Percentiles rank a stretch among this genome's conserved stretches.
phyloP scores from a whole-genome alignment of 2,113 vertebrate genomes.

The Syngnathoides biaculeatus region DNA sequence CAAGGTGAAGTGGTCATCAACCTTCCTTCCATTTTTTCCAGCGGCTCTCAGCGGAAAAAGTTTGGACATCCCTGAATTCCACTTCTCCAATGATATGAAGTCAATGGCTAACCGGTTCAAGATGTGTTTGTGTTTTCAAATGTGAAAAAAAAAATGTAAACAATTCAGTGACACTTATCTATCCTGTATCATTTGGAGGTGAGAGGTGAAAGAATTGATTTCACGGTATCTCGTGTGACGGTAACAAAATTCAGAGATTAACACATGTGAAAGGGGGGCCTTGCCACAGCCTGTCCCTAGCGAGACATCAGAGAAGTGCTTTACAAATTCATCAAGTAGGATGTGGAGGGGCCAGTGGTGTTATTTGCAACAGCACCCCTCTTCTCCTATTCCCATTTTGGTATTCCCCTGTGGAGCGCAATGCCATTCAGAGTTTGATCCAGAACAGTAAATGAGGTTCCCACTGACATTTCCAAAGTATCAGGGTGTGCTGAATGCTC shows the following conservation, averaged over 20 bases:
- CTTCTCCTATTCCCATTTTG: conserved; percentile 44
- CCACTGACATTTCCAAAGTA: conserved; percentile 54
- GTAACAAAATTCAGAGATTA: conserved; percentile 59
- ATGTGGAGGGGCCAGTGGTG: conserved; percentile 37
- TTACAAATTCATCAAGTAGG: conserved; percentile 54
- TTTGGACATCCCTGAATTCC: not conserved
- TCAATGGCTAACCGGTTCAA: not conserved
- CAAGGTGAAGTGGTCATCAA: not conserved
- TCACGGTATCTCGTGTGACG: conserved; percentile 59
- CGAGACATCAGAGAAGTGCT: conserved; percentile 43
- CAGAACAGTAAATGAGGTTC: conserved; percentile 56
- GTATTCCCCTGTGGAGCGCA: conserved; percentile 60
- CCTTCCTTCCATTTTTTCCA: not conserved
- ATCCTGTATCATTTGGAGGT: conserved; percentile 35
- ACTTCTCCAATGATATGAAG: not conserved
- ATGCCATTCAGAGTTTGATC: conserved; percentile 51
- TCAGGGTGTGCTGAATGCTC: conserved; percentile 65
- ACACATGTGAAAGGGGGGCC: conserved; percentile 47
- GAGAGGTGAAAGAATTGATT: conserved; percentile 69
- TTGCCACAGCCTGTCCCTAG: conserved; percentile 32
- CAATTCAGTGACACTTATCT: conserved; percentile 47
- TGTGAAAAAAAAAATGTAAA: not conserved
- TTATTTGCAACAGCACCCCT: conserved; percentile 36
- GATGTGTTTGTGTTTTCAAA: not conserved
- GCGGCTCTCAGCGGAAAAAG: too few relatives aligned